Base-by-base conservation (phyloP, 1,140 invertebrate genomes). In the Cotesia vestalis region DNA sequence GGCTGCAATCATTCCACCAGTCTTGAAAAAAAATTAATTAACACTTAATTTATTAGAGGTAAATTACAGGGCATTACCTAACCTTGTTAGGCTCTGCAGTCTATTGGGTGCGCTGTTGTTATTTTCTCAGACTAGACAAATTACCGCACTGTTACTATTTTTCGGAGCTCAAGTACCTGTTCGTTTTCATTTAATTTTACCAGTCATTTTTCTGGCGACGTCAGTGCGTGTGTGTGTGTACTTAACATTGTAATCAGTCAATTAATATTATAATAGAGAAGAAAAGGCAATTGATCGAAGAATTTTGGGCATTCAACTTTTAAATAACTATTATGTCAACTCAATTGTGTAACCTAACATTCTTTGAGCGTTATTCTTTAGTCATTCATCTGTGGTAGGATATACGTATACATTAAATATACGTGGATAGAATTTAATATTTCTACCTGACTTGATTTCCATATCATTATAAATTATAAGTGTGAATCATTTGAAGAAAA, bases 1-100 rank as follows among this genome's bases (percentile, higher is more conserved):
- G 3, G 78, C 79, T 6, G 73, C 51, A 8, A 75, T 17, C 36
- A 78, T 52, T 5, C 78, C 79, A 11, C 79, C 80, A 0, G 67
- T 71, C 79, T 80, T 61, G 35, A 20, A 60, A 6, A 53, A 40
- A 6, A 12, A 6, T 46, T 46, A 46, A 46, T 46, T 46, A 46
- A 46, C 6, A 46, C 5, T 46, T 2, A 2, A 46, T 27, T 27
- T 2, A 27, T 27, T 27, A 27, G 27, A 27, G 20, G 57, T 60
- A 69, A 71, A 64, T 71, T 64, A 38, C 61, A 14, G 20, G 17
- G 20, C 17, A 46, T 64, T 71, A 71, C 35, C 69, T 66, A 71
- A 57, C 14, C n/a, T 71, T 20, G 69, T 71, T 71, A 64, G 66
- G 59, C 40, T 40, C 14, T 61, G 55, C 36, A 62, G 36, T 62